Evolutionary conservation across 2,888 invertebrate genomes (phyloP).

Genomic region (Noctua comes): DNA sequence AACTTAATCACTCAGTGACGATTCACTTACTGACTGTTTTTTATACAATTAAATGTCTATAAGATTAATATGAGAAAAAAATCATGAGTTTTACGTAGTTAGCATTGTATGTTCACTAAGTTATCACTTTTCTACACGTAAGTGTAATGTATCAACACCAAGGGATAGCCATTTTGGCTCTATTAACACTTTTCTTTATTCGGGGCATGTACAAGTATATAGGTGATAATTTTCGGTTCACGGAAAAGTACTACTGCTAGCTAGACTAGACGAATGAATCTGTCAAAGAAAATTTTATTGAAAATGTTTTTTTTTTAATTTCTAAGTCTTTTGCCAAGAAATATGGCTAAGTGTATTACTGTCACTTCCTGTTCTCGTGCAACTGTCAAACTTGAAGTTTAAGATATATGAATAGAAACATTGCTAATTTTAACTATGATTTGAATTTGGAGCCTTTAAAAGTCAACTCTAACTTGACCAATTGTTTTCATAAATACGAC

Average conservation of each 20-base stretch:
- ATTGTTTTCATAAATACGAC: too few relatives aligned
- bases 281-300: too few relatives aligned
- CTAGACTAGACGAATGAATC: not conserved
- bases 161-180: constrained; percentile 38
- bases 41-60: not conserved
- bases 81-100: not conserved
- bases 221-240: constrained; percentile 45
- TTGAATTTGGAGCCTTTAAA: too few relatives aligned
- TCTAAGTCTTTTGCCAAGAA: not conserved
- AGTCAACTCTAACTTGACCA: too few relatives aligned
- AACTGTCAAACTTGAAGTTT: not conserved
- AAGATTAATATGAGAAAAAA: not conserved
- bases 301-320: too few relatives aligned
- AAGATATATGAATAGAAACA: too few relatives aligned
- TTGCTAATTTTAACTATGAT: too few relatives aligned
- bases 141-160: constrained; percentile 7
- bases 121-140: constrained; percentile 45
- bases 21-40: constrained; percentile 7
- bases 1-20: constrained; percentile 20
- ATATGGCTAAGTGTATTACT: not conserved
- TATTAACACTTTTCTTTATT: constrained; percentile 52
- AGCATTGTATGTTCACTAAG: not conserved
- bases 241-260: constrained; percentile 35
- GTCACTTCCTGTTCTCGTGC: not conserved
- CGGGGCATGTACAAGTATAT: constrained; percentile 16